Evolutionary conservation across 2,797 vertebrate species (phyloP), one percentile per base, ranked within the genome.

Genomic region (Capromys pilorides): DNA sequence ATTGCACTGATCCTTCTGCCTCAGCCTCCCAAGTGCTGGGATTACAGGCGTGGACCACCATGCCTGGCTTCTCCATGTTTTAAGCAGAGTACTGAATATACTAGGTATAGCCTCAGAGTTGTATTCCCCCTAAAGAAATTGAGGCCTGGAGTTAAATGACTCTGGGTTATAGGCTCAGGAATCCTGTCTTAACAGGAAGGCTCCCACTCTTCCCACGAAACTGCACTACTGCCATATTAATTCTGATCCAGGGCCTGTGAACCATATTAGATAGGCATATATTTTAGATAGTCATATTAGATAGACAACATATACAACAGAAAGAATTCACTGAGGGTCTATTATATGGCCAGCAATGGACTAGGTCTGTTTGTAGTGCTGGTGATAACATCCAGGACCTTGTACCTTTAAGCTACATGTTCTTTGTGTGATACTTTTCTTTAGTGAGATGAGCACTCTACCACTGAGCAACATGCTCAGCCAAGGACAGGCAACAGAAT

Each of bases 301-400:
- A n/a, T n/a, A n/a, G 21, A 94, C 71, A 78, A 92, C 28, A 86
- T 95, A 95, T 81, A 51, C 18, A 86, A 83, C 12, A 94, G 22
- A 61, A 91, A 93, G 12, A 45, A 80, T 83, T 86, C 88, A 78
- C 12, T 10, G 59, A 84, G 67, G 54, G 67, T 67, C 86, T 75
- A 59, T 36, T 84, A 77, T 49, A 92, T 11, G 9, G 22, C 6
- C 57, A 84, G 71, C 41, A 93, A 88, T 13, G 61, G 54, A 19
- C 19, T 90, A 54, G 73, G 33, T 51, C 49, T 77, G 41, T 24
- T 77, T 49, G 26, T 13, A 77, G 73, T 49, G 39, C 41, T 77
- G 41, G 41, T 26, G 28, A 49, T 77, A 26, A 49, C 10, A 77
- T 26, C 73, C 73, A 49, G 41, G 73, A 26, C 41, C 73, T 45